phyloP scores from a whole-genome alignment of 2,113 vertebrate genomes.

The Cervus canadensis region DNA sequence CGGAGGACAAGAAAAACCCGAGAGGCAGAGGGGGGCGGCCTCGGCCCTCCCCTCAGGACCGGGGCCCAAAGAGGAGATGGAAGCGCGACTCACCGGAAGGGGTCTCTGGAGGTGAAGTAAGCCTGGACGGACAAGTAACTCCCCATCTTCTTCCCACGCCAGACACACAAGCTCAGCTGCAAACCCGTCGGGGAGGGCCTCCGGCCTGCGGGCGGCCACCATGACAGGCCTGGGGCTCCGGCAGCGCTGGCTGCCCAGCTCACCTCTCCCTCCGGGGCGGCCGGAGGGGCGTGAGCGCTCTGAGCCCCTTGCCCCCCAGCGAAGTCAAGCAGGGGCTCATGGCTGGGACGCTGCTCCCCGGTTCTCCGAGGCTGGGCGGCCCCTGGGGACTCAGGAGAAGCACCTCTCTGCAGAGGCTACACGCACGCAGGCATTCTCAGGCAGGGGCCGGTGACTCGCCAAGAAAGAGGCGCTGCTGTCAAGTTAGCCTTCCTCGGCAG shows the following conservation, averaged over 20 bases:
- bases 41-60: background rate
- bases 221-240: slow-evolving; percentile 78
- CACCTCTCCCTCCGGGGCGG: slow-evolving; percentile 76
- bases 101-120: slow-evolving; percentile 81
- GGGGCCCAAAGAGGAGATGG: background rate
- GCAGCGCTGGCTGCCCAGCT: slow-evolving; percentile 66
- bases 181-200: slow-evolving; percentile 78
- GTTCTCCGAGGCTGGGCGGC: slow-evolving; percentile 38
- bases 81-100: slow-evolving; percentile 80
- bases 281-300: slow-evolving; percentile 61
- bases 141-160: slow-evolving; percentile 81
- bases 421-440: slow-evolving; percentile 56
- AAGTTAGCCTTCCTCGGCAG: slow-evolving; percentile 74
- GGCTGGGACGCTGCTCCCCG: slow-evolving; percentile 32
- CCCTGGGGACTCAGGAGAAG: background rate
- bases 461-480: slow-evolving; percentile 69
- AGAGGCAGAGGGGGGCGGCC: background rate
- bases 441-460: slow-evolving; percentile 40
- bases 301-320: slow-evolving; percentile 54
- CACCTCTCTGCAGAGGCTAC: slow-evolving; percentile 34
- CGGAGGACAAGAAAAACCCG: background rate
- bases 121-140: slow-evolving; percentile 82
- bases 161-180: slow-evolving; percentile 77
- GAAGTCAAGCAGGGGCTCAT: slow-evolving; percentile 66
- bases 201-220: slow-evolving; percentile 73